These are phyloP conservation scores for Platichthys stellatus DNA, from an alignment of 2,113 vertebrate genomes.

Conservation along the genomic window DNA sequence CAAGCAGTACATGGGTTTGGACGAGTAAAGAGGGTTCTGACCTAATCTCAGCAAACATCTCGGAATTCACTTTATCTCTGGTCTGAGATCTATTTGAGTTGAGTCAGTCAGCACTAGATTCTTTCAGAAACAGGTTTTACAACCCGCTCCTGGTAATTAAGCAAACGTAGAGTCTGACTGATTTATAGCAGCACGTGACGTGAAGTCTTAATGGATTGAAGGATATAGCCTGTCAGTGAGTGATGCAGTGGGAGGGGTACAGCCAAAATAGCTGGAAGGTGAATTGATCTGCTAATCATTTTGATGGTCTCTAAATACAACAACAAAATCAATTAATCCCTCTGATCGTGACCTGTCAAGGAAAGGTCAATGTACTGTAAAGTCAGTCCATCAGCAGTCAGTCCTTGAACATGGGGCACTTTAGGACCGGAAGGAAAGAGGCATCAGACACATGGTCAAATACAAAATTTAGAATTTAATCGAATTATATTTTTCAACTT, in stretches of 20 bases:
- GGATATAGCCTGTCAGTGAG: conserved; percentile 16
- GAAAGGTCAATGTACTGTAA: conserved; percentile 10
- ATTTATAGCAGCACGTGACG: background rate
- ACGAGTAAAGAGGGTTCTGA: conserved; percentile 61
- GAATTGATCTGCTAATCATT: conserved; percentile 50
- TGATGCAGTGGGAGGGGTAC: conserved; percentile 4
- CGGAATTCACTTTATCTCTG: conserved; percentile 67
- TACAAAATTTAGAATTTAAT: background rate
- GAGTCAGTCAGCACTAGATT: conserved; percentile 38
- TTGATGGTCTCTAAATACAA: conserved; percentile 60
- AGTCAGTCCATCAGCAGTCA: conserved; percentile 4
- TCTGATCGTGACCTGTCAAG: conserved; percentile 54
- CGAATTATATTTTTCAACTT: no score
- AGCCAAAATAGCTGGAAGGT: conserved; percentile 6
- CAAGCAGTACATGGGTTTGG: conserved; percentile 59
- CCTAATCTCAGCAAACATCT: conserved; percentile 80
- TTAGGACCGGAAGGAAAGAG: background rate
- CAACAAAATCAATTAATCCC: conserved; percentile 63
- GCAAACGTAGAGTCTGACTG: conserved; percentile 18
- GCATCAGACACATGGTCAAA: background rate
- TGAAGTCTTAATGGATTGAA: conserved; percentile 18
- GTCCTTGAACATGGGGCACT: conserved; percentile 13
- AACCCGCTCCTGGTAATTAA: conserved; percentile 18
- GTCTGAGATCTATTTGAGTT: conserved; percentile 60
- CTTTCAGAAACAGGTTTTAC: conserved; percentile 21